A percentile compares a stretch with the other conserved stretches of the same genome.
Evolutionary conservation across 2,113 vertebrate genomes (phyloP).

Genomic region (Cygnus buccinator): DNA sequence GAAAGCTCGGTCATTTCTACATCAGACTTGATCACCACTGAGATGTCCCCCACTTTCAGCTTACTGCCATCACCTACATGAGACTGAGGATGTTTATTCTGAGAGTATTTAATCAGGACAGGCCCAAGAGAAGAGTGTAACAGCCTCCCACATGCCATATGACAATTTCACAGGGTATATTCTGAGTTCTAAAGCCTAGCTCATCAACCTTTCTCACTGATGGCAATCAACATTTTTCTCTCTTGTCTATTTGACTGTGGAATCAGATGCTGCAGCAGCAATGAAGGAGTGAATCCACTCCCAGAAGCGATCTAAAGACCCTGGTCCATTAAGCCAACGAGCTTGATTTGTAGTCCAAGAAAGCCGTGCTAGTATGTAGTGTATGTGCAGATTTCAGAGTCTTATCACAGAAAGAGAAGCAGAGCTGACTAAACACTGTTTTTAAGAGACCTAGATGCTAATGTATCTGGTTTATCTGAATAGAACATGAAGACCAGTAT

Average conservation of each 20-base stretch:
- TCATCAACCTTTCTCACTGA: not conserved
- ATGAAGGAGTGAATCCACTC: not conserved
- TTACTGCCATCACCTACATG: not conserved
- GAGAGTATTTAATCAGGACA: not conserved
- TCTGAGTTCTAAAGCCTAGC: not conserved
- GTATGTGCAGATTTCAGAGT: not conserved
- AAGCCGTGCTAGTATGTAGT: rapidly evolving
- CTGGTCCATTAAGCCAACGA: not conserved
- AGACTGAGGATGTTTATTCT: not conserved
- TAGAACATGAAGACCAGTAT: not conserved
- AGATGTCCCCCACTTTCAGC: not conserved
- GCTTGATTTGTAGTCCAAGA: not conserved
- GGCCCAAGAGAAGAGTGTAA: not conserved
- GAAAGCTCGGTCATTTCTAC: not conserved
- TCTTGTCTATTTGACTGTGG: not conserved
- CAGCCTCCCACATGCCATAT: not conserved
- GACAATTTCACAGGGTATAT: not conserved
- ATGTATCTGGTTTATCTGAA: not conserved
- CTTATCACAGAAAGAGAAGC: not conserved
- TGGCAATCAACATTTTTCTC: not conserved
- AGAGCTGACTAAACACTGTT: not conserved
- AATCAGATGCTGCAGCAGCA: not conserved
- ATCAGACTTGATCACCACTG: not conserved
- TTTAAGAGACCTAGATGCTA: not conserved
- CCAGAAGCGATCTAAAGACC: not conserved